A percentile compares a stretch with the other conserved stretches of the same genome.
phyloP scores from a whole-genome alignment of 2,797 vertebrate species.

The Melanotaenia trifasciata region DNA sequence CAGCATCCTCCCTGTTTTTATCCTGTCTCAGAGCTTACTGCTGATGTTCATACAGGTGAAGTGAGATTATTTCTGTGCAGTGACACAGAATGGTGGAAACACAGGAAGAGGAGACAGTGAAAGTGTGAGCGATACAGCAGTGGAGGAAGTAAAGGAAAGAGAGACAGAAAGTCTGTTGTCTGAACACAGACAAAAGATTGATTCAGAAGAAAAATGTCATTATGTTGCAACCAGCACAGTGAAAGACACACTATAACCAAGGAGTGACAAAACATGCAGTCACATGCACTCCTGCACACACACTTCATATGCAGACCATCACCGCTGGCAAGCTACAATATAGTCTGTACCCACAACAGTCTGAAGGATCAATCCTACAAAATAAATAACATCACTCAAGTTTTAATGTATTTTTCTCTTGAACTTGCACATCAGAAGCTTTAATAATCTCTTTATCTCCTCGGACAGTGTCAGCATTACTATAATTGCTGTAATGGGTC shows the following conservation, averaged over 20 bases:
- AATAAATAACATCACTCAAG: not conserved
- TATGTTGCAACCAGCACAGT: slow-evolving; percentile 26
- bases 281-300: slow-evolving; percentile 43
- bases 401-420: not conserved
- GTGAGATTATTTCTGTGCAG: slow-evolving; percentile 1
- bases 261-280: slow-evolving; percentile 51
- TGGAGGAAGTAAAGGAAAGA: slow-evolving; percentile 18
- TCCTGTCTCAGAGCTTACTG: slow-evolving; percentile 36
- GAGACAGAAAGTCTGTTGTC: slow-evolving; percentile 69
- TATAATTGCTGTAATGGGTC: not conserved
- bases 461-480: not conserved
- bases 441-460: not conserved
- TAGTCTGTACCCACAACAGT: not conserved
- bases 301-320: slow-evolving; percentile 3
- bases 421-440: not conserved
- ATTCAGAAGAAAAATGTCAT: slow-evolving; percentile 69
- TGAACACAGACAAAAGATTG: slow-evolving; percentile 63
- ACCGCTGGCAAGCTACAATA: not conserved
- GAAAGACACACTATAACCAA: slow-evolving; percentile 48
- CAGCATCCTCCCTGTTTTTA: slow-evolving; percentile 23
- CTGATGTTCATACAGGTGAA: slow-evolving; percentile 29
- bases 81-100: slow-evolving; percentile 6
- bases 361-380: slow-evolving; percentile 14
- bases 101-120: slow-evolving; percentile 21
- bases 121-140: slow-evolving; percentile 23